These are phyloP conservation scores for Drosophila funebris DNA, from an alignment of 1,140 invertebrate genomes.

Conservation along the genomic window DNA sequence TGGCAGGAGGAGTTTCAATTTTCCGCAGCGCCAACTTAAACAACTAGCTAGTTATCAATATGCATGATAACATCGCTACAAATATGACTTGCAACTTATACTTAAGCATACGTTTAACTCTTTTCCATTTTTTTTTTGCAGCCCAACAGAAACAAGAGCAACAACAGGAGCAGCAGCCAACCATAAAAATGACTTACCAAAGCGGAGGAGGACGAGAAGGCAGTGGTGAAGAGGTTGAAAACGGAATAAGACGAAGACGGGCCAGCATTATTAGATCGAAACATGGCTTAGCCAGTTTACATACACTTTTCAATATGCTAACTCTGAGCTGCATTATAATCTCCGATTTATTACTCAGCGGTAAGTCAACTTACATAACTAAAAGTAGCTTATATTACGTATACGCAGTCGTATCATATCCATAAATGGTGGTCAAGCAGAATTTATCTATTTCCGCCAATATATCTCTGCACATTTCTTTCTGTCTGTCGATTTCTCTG, in stretches of 20 bases:
- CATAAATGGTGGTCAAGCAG: not conserved
- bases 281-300: conserved; percentile 24
- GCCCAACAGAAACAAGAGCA: conserved; percentile 18
- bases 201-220: not conserved
- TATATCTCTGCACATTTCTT: not conserved
- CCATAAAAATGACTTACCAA: conserved; percentile 48
- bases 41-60: conserved; percentile 68
- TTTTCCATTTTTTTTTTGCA: conserved; percentile 51
- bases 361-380: conserved; percentile 64
- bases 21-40: conserved; percentile 12
- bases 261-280: conserved; percentile 11
- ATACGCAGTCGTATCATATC: not conserved
- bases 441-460: not conserved
- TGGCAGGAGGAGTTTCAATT: conserved; percentile 16
- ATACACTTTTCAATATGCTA: conserved; percentile 73
- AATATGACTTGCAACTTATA: conserved; percentile 65
- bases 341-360: conserved; percentile 78
- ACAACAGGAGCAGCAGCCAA: conserved; percentile 9
- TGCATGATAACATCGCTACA: conserved; percentile 56
- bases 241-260: not conserved
- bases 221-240: conserved; percentile 6
- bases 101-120: conserved; percentile 27
- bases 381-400: conserved; percentile 12
- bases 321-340: conserved; percentile 79
- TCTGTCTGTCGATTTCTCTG: conserved; percentile 26